A percentile compares a stretch with the other conserved stretches of the same genome.
phyloP scores from a whole-genome alignment of 2,888 invertebrate genomes.

The Dasypogon diadema region DNA sequence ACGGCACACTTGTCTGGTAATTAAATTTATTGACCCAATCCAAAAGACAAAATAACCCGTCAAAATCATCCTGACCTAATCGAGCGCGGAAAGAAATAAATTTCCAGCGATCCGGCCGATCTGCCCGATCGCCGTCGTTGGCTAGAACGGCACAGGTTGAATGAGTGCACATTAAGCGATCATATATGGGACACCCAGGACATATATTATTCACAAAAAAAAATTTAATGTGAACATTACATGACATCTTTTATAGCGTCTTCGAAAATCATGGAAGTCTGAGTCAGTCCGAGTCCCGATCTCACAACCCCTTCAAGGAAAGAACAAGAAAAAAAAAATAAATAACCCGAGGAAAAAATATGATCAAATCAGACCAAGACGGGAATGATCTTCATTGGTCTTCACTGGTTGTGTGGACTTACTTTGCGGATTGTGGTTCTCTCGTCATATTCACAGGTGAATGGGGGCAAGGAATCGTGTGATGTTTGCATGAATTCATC shows the following conservation, averaged over 20 bases:
- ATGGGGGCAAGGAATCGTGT: slow-evolving; percentile 36
- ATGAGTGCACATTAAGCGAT: slow-evolving; percentile 43
- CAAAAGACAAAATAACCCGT: slow-evolving; percentile 45
- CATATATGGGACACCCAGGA: slow-evolving; percentile 34
- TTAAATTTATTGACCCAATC: slow-evolving; percentile 51
- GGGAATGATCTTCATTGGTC: neutral
- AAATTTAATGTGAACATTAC: slow-evolving; percentile 50
- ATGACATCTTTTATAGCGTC: slow-evolving; percentile 52
- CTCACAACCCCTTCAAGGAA: neutral
- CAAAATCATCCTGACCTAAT: slow-evolving; percentile 25
- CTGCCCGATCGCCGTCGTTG: neutral
- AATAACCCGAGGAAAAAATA: slow-evolving; percentile 20
- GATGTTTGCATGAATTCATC: slow-evolving; percentile 19
- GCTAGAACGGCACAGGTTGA: neutral
- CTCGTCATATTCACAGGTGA: slow-evolving; percentile 25
- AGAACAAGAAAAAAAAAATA: neutral
- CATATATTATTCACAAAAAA: slow-evolving; percentile 47
- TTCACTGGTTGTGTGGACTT: neutral
- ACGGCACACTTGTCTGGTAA: slow-evolving; percentile 50
- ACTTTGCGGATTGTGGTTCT: slow-evolving; percentile 1
- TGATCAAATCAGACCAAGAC: slow-evolving; percentile 20
- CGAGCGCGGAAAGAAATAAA: slow-evolving; percentile 42
- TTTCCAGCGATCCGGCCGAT: neutral
- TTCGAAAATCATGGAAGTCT: slow-evolving; percentile 23
- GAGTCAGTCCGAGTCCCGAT: neutral